These are phyloP conservation scores for Poeciliopsis retropinna DNA, from an alignment of 2,113 vertebrate genomes.

Conservation along the genomic window DNA sequence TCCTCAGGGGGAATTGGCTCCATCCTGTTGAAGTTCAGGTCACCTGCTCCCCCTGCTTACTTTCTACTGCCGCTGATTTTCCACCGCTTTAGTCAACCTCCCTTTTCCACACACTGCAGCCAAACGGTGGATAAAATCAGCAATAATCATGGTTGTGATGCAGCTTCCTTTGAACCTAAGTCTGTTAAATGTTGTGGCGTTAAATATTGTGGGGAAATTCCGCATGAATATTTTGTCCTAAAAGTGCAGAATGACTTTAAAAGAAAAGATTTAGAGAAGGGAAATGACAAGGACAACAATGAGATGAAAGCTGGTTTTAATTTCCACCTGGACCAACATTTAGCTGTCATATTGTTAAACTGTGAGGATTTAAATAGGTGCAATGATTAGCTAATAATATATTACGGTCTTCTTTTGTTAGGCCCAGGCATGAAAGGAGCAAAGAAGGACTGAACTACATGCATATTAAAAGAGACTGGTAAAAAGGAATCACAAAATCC, in stretches of 20 bases:
- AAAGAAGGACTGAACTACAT: too few species aligned
- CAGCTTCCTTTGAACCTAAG: constrained; percentile 8
- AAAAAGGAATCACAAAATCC: too few species aligned
- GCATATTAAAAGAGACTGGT: too few species aligned
- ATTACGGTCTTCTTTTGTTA: too few species aligned
- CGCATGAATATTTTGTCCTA: background rate
- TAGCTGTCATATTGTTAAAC: background rate
- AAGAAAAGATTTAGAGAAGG: background rate
- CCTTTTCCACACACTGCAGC: constrained; percentile 38
- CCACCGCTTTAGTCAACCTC: constrained; percentile 57
- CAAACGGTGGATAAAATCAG: constrained; percentile 53
- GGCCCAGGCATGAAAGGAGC: too few species aligned
- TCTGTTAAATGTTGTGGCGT: background rate
- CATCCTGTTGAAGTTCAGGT: constrained; percentile 81
- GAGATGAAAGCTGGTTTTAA: background rate
- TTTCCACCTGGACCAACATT: background rate
- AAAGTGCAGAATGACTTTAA: background rate
- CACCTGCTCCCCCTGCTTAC: constrained; percentile 59
- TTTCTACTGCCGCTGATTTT: constrained; percentile 53
- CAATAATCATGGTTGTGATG: constrained; percentile 26
- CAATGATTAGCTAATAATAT: background rate
- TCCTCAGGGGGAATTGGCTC: constrained; percentile 73
- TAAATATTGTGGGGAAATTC: background rate
- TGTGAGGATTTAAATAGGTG: background rate
- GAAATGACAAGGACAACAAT: background rate